phyloP scores from a whole-genome alignment of 2,113 vertebrate species.

The Apeltes quadracus region DNA sequence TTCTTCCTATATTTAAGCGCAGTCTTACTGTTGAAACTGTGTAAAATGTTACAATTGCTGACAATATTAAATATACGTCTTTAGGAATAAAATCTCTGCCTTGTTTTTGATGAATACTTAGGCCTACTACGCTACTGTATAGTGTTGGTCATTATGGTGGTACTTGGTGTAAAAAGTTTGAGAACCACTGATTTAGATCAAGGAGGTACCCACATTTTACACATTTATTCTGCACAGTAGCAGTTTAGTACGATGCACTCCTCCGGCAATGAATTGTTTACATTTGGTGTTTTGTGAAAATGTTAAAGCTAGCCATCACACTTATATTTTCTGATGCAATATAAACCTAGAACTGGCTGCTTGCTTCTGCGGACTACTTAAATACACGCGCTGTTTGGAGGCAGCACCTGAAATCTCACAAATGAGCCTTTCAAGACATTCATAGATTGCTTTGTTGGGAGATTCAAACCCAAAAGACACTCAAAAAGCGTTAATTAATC shows the following conservation, averaged over 20 bases:
- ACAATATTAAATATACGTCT: no score
- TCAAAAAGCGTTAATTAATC: constrained; percentile 6
- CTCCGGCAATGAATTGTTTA: neutral
- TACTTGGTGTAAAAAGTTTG: no score
- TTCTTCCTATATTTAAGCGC: no score
- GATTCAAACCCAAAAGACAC: neutral
- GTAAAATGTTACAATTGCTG: no score
- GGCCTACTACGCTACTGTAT: no score
- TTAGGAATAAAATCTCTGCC: no score
- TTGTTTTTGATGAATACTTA: no score
- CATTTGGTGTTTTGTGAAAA: neutral
- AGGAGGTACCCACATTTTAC: neutral
- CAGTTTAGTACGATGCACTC: neutral
- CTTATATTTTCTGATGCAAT: neutral
- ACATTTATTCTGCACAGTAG: neutral
- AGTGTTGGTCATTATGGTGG: no score
- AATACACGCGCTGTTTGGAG: neutral
- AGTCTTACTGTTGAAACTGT: no score
- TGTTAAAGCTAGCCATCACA: neutral
- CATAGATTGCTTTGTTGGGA: neutral
- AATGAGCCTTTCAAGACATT: no score
- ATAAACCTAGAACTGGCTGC: neutral
- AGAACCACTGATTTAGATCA: neutral
- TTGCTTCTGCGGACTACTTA: neutral
- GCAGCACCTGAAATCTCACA: neutral